Conservation (phyloP, 1,140 invertebrate species). For the Procambarus virginalis region DNA sequence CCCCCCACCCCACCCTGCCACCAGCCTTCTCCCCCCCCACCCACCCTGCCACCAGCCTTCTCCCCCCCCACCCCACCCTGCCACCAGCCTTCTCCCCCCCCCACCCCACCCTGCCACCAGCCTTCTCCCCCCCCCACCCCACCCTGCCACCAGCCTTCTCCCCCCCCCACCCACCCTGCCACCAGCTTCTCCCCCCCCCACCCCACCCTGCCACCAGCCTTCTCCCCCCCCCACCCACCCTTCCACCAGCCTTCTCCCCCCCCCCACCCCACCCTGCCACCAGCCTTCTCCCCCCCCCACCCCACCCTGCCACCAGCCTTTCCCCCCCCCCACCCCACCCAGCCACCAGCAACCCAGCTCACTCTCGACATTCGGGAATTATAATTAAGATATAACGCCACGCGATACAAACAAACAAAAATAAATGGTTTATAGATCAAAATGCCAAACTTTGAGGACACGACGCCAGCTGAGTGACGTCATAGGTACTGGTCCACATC, state of each 20-base stretch:
- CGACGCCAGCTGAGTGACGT: no score
- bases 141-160: not conserved
- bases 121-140: not conserved
- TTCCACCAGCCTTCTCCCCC: not conserved
- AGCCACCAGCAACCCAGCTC: not conserved
- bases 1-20: no score
- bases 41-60: not conserved
- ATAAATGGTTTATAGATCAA: not conserved
- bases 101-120: no score
- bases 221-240: not conserved
- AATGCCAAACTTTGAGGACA: not conserved
- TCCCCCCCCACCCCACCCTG: no score
- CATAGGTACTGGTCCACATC: no score
- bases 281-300: not conserved
- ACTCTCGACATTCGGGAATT: not conserved
- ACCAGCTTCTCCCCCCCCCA: no score
- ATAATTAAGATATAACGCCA: conserved; percentile 24
- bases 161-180: no score
- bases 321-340: not conserved
- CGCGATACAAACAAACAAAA: not conserved
- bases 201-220: no score
- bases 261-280: no score
- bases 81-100: no score
- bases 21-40: not conserved
- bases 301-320: not conserved